phyloP scores from a whole-genome alignment of 2,888 invertebrate genomes.

The Thereva unica region DNA sequence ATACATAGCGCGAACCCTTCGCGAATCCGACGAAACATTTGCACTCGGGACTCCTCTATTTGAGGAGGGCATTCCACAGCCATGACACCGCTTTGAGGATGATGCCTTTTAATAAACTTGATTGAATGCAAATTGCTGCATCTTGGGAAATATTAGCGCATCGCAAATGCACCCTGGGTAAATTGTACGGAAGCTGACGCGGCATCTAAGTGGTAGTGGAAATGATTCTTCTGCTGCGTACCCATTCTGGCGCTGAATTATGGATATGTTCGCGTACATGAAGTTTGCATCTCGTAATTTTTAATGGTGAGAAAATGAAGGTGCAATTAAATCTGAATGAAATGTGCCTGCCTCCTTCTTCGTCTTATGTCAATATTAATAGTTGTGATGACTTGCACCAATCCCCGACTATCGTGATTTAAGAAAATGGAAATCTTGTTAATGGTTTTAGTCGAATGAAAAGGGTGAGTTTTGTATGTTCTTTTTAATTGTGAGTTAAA shows the following conservation, averaged over 20 bases:
- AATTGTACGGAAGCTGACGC: constrained; percentile 2
- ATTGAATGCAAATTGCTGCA: constrained; percentile 28
- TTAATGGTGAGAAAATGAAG: constrained; percentile 18
- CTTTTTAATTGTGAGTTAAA: no score
- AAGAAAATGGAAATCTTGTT: no score
- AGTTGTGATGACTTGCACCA: not conserved
- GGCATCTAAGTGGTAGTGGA: constrained; percentile 1
- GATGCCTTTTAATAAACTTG: constrained; percentile 24
- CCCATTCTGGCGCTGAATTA: constrained; percentile 1
- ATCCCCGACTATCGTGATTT: no score
- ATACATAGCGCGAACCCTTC: not conserved
- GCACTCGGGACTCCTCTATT: constrained; percentile 1
- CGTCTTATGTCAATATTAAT: constrained; percentile 18
- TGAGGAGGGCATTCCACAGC: constrained; percentile 7
- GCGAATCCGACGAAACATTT: not conserved
- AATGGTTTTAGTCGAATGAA: no score
- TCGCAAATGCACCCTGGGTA: not conserved
- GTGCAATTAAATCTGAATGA: constrained; percentile 18
- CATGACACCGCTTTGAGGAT: constrained; percentile 21
- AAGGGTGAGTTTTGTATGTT: no score
- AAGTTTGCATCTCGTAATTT: constrained; percentile 14
- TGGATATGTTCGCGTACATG: not conserved
- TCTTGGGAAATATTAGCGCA: constrained; percentile 13
- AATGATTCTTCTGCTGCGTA: not conserved
- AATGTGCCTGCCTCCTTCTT: constrained; percentile 7